A percentile compares a stretch with the other conserved stretches of the same genome.
These are phyloP conservation scores for Manis javanica DNA, from an alignment of 2,797 vertebrate genomes.

Conservation along the genomic window DNA sequence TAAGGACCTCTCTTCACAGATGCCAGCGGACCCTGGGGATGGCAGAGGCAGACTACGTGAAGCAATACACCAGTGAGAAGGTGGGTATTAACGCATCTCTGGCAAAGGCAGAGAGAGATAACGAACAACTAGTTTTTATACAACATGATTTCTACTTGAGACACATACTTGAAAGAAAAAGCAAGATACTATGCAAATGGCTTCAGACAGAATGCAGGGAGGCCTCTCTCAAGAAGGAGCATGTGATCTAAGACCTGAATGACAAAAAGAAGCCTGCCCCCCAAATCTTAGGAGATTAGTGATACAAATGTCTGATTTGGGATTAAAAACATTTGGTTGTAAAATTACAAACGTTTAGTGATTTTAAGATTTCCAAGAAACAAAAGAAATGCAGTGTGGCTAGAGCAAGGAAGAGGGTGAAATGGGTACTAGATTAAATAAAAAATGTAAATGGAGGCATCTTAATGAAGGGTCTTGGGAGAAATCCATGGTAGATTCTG, in stretches of 20 bases:
- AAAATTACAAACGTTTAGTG: no score
- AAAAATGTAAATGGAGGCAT: not conserved
- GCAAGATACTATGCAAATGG: not conserved
- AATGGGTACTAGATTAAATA: not conserved
- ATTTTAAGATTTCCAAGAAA: not conserved
- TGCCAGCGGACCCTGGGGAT: not conserved
- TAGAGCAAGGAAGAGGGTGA: not conserved
- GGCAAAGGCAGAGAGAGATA: not conserved
- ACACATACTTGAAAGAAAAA: not conserved
- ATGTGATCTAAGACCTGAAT: not conserved
- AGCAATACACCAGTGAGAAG: not conserved
- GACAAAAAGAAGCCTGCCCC: not conserved
- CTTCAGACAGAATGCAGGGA: not conserved
- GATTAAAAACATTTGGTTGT: no score
- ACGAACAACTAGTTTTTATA: not conserved
- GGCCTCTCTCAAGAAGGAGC: not conserved
- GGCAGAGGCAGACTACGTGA: rapidly evolving
- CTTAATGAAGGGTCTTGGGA: not conserved
- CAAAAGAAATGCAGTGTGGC: not conserved
- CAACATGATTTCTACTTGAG: not conserved
- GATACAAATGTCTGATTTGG: not conserved
- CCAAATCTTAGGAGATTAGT: not conserved
- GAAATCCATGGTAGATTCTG: not conserved
- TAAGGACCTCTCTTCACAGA: not conserved
- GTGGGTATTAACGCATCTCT: no score